These are phyloP conservation scores for Operophtera brumata DNA, from an alignment of 2,888 invertebrate genomes.

Conservation along the genomic window DNA sequence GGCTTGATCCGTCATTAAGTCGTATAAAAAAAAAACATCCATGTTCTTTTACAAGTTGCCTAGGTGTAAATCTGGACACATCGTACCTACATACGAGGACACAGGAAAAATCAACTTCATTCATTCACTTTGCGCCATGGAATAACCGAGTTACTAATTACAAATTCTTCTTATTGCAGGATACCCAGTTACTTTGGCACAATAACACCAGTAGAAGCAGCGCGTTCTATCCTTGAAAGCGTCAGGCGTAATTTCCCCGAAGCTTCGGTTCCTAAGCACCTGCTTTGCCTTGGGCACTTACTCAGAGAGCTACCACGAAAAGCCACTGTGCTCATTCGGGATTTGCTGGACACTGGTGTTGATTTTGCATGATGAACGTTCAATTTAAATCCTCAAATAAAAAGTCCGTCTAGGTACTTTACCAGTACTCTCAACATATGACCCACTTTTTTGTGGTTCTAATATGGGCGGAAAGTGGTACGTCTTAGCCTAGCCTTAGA, in stretches of 20 bases:
- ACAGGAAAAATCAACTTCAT: conserved; percentile 3
- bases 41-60: too few relatives aligned
- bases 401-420: too few relatives aligned
- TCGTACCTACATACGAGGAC: neutral
- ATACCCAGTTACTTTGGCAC: conserved; percentile 85
- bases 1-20: too few relatives aligned
- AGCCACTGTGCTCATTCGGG: conserved; percentile 81
- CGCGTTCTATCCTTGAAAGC: conserved; percentile 80
- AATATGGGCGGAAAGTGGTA: too few relatives aligned
- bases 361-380: conserved; percentile 75
- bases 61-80: too few relatives aligned
- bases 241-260: conserved; percentile 82
- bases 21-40: too few relatives aligned
- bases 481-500: too few relatives aligned
- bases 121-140: neutral
- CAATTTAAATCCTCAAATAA: too few relatives aligned
- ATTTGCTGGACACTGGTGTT: conserved; percentile 83
- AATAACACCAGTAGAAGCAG: conserved; percentile 80
- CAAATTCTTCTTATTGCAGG: conserved; percentile 52
- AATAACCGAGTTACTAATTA: neutral
- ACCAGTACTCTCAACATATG: too few relatives aligned
- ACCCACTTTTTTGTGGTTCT: too few relatives aligned
- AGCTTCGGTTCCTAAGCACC: conserved; percentile 82
- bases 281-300: conserved; percentile 80
- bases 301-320: conserved; percentile 81